Base-by-base conservation (phyloP, 2,797 vertebrate genomes). In the Dallia pectoralis region DNA sequence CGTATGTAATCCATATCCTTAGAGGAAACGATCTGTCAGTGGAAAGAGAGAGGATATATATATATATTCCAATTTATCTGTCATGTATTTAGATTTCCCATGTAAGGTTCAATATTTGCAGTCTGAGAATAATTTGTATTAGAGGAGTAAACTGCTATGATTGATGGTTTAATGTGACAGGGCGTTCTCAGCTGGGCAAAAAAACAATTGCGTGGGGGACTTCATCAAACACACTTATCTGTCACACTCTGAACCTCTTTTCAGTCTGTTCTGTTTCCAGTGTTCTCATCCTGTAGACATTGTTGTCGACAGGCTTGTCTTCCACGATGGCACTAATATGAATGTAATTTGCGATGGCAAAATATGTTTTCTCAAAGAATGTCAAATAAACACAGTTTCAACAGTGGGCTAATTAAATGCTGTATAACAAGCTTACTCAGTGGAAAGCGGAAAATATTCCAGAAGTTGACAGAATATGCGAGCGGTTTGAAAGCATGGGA, bases 1-100 rank as follows among this genome's bases (percentile, higher is more conserved):
- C 64, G 70, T 79, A 84, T 91, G 87, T 89, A 86, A 82, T 87
- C 69, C 73, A n/a, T 73, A 71, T 87, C 83, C 84, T 67, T 5
- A 19, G 81, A 84, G 86, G 48, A 25, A 11, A 66, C 36, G 67
- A 47, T 65, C 72, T n/a, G n/a, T n/a, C n/a, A n/a, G n/a, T n/a
- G n/a, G n/a, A n/a, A n/a, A n/a, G n/a, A n/a, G n/a, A n/a, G n/a
- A n/a, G n/a, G n/a, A n/a, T n/a, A n/a, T n/a, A n/a, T n/a, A n/a
- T n/a, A n/a, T n/a, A n/a, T n/a, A n/a, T n/a, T n/a, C 56, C 14
- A 22, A 27, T 25, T 62, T 19, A 53, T n/a, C 49, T 53, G 18
- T 53, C 59, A 62, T 62, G 16, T 11, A 27, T 30, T 11, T 62
- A 62, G 14, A 62, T 62, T 27, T 62, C 12, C 15, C 22, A 25